A percentile compares a stretch with the other conserved stretches of the same genome.
These are phyloP conservation scores for Ceramica pisi DNA, from an alignment of 2,888 invertebrate species.

Conservation along the genomic window DNA sequence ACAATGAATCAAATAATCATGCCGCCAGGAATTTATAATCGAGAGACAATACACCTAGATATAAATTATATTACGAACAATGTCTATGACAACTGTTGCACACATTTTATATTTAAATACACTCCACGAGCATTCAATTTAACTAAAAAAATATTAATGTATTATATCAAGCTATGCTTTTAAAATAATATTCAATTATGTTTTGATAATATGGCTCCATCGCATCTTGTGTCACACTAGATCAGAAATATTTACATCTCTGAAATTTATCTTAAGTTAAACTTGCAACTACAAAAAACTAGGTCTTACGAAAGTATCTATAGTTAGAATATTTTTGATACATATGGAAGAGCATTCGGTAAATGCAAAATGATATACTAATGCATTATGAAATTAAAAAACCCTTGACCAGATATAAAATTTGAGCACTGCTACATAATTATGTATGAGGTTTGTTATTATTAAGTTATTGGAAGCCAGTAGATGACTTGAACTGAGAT, in stretches of 20 bases:
- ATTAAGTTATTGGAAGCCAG: slow-evolving; percentile 43
- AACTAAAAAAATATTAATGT: slow-evolving; percentile 64
- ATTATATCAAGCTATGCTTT: slow-evolving; percentile 68
- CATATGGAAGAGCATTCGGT: slow-evolving; percentile 65
- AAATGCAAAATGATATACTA: slow-evolving; percentile 58
- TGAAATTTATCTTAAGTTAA: slow-evolving; percentile 56
- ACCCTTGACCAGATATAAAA: slow-evolving; percentile 45
- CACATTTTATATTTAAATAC: slow-evolving; percentile 57
- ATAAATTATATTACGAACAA: slow-evolving; percentile 67
- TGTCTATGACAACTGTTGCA: slow-evolving; percentile 66
- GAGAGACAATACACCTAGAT: slow-evolving; percentile 58
- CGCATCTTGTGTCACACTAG: slow-evolving; percentile 58
- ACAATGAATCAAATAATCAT: slow-evolving; percentile 57
- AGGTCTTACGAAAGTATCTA: slow-evolving; percentile 59
- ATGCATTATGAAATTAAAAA: slow-evolving; percentile 40
- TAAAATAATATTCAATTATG: slow-evolving; percentile 64
- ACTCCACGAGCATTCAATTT: slow-evolving; percentile 64
- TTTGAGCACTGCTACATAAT: slow-evolving; percentile 61
- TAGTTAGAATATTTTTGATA: slow-evolving; percentile 61
- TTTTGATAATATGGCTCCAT: slow-evolving; percentile 67
- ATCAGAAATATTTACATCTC: slow-evolving; percentile 58
- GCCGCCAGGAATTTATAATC: slow-evolving; percentile 62
- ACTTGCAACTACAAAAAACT: slow-evolving; percentile 63
- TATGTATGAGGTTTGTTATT: slow-evolving; percentile 35
- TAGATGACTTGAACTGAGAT: slow-evolving; percentile 57